Conservation (phyloP, 2,113 vertebrate genomes). For the Hoplias malabaricus region DNA sequence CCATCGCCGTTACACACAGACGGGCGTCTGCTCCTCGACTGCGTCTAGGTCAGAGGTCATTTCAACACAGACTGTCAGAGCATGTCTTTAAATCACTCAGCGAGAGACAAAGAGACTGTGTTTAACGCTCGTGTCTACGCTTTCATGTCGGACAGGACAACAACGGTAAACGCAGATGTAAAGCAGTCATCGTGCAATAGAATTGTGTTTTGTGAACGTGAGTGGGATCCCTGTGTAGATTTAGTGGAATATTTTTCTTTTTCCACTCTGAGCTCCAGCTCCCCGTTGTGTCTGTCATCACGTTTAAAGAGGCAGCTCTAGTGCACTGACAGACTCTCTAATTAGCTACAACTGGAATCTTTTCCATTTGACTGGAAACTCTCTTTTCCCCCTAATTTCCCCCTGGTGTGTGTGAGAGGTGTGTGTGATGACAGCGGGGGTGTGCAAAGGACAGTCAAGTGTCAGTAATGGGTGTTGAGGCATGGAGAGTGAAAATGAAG, state of each 20-base stretch:
- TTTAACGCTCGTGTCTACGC: too few relatives aligned
- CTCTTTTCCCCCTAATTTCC: constrained; percentile 17
- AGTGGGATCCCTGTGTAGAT: not conserved
- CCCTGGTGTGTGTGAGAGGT: constrained; percentile 48
- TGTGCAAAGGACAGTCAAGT: not conserved
- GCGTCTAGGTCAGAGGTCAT: constrained; percentile 61
- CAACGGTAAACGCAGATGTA: constrained; percentile 2
- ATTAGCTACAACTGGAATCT: constrained; percentile 59
- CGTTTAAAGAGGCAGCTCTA: not conserved
- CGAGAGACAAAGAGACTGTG: constrained; percentile 18
- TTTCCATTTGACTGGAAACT: constrained; percentile 58
- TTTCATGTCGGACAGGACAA: not conserved
- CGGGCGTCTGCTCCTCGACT: not conserved
- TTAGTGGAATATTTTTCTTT: not conserved
- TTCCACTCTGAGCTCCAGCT: not conserved
- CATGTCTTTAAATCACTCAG: constrained; percentile 54
- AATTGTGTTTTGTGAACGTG: not conserved
- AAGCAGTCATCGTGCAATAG: not conserved
- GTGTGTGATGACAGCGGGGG: constrained; percentile 49
- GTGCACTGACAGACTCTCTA: constrained; percentile 51
- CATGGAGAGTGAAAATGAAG: not conserved
- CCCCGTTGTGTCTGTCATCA: not conserved
- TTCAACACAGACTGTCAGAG: constrained; percentile 53
- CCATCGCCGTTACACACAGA: not conserved
- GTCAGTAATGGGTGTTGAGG: not conserved